Conservation (phyloP, 2,888 invertebrate species). For the Diplazon laetatorius region DNA sequence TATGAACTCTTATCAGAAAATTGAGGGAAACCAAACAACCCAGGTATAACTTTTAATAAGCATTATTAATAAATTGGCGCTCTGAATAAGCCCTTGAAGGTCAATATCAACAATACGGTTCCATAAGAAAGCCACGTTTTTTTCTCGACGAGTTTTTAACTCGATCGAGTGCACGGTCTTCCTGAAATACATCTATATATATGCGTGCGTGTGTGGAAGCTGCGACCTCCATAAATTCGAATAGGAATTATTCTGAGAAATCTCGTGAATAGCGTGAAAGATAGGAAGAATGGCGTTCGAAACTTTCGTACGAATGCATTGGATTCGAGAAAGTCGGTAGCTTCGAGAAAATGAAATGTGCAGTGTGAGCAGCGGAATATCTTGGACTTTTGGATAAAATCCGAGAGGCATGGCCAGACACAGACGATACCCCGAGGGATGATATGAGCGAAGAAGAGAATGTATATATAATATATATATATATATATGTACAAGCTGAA, state of each 20-base stretch:
- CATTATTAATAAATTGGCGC: no score
- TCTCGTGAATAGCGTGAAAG: conserved; percentile 67
- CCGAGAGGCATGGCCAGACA: conserved; percentile 37
- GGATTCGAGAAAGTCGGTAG: conserved; percentile 20
- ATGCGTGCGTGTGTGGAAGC: not conserved
- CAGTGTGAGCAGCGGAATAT: conserved; percentile 64
- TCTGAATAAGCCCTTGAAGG: no score
- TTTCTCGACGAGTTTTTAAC: not conserved
- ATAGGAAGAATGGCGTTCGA: conserved; percentile 50
- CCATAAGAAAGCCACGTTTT: no score
- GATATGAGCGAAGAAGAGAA: conserved; percentile 48
- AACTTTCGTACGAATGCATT: conserved; percentile 48
- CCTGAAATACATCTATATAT: no score
- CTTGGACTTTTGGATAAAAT: conserved; percentile 53
- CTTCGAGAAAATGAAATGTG: conserved; percentile 68
- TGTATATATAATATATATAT: not conserved
- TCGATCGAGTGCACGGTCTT: conserved; percentile 12
- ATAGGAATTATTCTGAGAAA: conserved; percentile 78
- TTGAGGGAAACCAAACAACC: no score
- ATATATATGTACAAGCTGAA: no score
- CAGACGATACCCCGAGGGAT: conserved; percentile 40
- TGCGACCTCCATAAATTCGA: conserved; percentile 74
- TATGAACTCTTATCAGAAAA: no score
- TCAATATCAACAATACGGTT: no score
- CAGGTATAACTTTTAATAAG: no score